Conservation (phyloP, 2,113 vertebrate species). For the Prionailurus viverrinus region DNA sequence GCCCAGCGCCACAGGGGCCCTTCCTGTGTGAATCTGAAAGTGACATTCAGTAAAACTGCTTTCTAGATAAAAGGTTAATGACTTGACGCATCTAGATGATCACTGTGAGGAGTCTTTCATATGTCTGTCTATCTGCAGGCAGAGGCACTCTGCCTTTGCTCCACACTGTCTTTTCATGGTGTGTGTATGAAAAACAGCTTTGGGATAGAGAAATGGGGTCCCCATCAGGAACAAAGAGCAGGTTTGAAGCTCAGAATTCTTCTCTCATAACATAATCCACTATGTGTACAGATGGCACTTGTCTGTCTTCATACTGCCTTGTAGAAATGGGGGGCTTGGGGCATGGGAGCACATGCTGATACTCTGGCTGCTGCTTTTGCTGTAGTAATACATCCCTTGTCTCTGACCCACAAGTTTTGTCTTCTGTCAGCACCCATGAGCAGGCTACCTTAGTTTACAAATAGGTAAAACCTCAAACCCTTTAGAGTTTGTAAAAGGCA, state of each 20-base stretch:
- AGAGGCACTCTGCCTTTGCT: neutral
- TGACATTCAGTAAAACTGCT: neutral
- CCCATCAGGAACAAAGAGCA: neutral
- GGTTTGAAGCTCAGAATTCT: neutral
- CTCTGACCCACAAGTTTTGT: neutral
- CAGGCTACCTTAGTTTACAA: neutral
- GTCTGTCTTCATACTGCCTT: neutral
- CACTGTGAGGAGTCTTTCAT: neutral
- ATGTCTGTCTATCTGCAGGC: neutral
- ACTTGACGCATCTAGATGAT: neutral
- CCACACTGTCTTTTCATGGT: neutral
- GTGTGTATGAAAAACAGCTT: neutral
- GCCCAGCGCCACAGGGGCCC: too few relatives aligned
- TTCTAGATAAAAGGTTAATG: neutral
- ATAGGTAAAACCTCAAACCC: neutral
- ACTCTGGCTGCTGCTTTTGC: neutral
- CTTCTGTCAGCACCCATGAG: neutral
- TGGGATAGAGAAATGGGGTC: neutral
- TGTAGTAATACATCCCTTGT: neutral
- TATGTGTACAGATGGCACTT: too few relatives aligned
- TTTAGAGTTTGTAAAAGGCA: neutral
- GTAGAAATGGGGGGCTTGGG: fast-evolving
- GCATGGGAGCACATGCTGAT: fast-evolving
- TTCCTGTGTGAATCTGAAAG: neutral
- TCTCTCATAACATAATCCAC: neutral